phyloP scores from a whole-genome alignment of 2,797 vertebrate species.

The Falco biarmicus region DNA sequence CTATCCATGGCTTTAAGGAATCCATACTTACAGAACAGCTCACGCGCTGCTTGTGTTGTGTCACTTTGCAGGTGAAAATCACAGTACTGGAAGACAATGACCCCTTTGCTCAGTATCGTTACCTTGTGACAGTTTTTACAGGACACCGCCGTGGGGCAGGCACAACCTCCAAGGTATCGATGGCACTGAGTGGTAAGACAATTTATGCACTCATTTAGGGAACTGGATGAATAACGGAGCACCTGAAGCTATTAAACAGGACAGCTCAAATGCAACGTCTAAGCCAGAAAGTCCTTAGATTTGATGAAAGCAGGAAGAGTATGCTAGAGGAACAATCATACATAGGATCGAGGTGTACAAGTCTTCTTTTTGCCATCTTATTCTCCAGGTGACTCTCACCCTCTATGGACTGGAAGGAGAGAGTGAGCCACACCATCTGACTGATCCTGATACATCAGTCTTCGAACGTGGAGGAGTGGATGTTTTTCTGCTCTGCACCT shows the following conservation, averaged over 20 bases:
- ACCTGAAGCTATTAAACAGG: not conserved
- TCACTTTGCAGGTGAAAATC: constrained; percentile 86
- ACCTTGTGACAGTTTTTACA: constrained; percentile 89
- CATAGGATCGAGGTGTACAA: fast-evolving
- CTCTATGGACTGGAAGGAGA: constrained; percentile 89
- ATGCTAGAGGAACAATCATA: not conserved
- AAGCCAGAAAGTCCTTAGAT: not conserved
- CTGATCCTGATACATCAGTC: constrained; percentile 81
- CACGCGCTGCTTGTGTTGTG: not conserved
- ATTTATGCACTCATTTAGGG: not conserved
- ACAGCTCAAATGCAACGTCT: not conserved
- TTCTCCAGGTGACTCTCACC: constrained; percentile 88
- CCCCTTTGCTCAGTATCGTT: constrained; percentile 90
- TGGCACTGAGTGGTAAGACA: not conserved
- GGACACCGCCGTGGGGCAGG: constrained; percentile 89
- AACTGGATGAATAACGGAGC: not conserved
- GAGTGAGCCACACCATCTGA: constrained; percentile 92
- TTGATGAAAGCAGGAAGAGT: not conserved
- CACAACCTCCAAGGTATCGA: constrained; percentile 89
- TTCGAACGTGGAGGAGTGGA: constrained; percentile 92
- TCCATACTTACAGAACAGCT: not conserved
- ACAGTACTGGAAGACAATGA: constrained; percentile 92
- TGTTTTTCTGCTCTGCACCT: constrained; percentile 90
- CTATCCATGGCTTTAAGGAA: not conserved
- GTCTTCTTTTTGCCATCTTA: not conserved